Percentiles rank a stretch among this genome's conserved stretches.
Evolutionary conservation across 2,797 vertebrate genomes (phyloP).

Genomic region (Vipera ursinii): DNA sequence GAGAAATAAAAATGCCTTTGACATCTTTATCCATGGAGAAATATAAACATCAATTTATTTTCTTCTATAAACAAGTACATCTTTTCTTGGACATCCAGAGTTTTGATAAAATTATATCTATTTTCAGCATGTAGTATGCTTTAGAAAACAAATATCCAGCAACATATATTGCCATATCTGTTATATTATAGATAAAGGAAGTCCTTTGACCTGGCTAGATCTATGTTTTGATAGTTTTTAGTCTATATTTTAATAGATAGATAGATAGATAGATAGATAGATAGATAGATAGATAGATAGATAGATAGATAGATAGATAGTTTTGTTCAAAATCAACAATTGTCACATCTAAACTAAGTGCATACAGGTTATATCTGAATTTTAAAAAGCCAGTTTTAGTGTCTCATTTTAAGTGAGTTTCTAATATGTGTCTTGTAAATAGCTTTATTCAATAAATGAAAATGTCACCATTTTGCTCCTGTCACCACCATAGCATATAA

Average conservation of each 20-base stretch:
- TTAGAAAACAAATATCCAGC: neutral
- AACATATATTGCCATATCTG: neutral
- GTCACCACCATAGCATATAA: neutral
- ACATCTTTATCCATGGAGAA: neutral
- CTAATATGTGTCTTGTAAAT: neutral
- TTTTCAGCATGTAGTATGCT: neutral
- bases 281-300: too few species aligned
- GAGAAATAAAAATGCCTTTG: slow-evolving; percentile 22
- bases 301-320: too few species aligned
- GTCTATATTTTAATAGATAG: neutral
- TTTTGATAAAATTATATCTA: neutral
- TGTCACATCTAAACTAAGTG: neutral
- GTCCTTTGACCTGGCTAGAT: neutral
- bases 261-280: too few species aligned
- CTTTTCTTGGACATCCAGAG: neutral
- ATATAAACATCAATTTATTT: neutral
- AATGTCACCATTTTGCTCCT: neutral
- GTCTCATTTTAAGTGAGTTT: neutral
- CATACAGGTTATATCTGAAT: neutral
- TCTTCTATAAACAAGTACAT: neutral
- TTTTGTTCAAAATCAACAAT: neutral
- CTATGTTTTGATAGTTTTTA: neutral
- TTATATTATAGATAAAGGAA: too few species aligned
- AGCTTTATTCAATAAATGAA: neutral
- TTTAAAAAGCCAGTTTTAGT: neutral